Evolutionary conservation across 2,113 vertebrate genomes (phyloP), one percentile per base, ranked within the genome.

Genomic region (Urocolius indicus): DNA sequence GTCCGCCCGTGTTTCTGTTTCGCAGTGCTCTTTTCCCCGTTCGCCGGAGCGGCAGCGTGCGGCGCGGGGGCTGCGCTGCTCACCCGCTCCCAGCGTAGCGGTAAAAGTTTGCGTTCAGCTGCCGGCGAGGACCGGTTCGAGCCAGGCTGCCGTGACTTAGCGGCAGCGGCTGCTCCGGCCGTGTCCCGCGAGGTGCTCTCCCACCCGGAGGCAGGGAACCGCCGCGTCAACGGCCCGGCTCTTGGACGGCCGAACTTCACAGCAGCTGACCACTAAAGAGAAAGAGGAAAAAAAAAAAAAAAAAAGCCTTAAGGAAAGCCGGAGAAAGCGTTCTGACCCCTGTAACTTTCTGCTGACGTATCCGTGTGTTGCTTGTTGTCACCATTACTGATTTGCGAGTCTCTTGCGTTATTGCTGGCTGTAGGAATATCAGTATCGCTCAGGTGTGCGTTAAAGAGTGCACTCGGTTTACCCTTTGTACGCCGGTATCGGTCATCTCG

Each of bases 221-320:
- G 6, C 65, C 4, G 30, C 21, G 13, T 18, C 15, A 46, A 22
- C 19, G 29, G 5, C 9, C 0, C 19, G 29, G 10, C 67, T 63
- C 11, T 43, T 38, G 51, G 34, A 8, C 26, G n/a, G 74, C 57
- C 36, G 43, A 16, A n/a, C 48, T 32, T 36, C 20, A 45, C 20
- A 54, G 68, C 22, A 48, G 24, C 45, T 72, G 32, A 19, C 22
- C 24, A 5, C 41, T 14, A 38, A 38, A 76, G 76, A 38, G 5
- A 2, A 13, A n/a, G n/a, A n/a, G n/a, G n/a, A n/a, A n/a, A n/a
- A n/a, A n/a, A n/a, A n/a, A n/a, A n/a, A 38, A 76, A 80, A 34
- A 4, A 2, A 13, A 1, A 11, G 46, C 46, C 19, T 48, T 48
- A 19, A 36, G 12, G 55, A 86, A 76, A 68, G 14, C 32, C 32